These are phyloP conservation scores for Diceros bicornis DNA, from an alignment of 2,797 vertebrate species.

Conservation along the genomic window DNA sequence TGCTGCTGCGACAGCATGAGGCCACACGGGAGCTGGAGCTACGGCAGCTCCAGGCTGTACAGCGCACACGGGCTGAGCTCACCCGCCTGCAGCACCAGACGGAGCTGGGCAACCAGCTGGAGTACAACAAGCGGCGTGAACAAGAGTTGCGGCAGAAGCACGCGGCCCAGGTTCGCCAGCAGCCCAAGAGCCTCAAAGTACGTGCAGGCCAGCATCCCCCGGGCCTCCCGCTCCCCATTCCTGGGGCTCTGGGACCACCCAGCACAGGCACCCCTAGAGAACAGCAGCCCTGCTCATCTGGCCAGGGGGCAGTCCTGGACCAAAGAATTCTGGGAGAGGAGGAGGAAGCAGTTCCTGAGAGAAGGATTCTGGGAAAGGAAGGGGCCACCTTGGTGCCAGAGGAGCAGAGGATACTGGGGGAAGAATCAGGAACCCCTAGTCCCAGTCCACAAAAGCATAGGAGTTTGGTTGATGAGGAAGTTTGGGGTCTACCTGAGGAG, in stretches of 20 bases:
- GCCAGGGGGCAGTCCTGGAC: slow-evolving; percentile 78
- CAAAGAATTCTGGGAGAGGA: slow-evolving; percentile 83
- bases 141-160: slow-evolving; percentile 97
- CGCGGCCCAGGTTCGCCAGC: slow-evolving; percentile 96
- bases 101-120: slow-evolving; percentile 97
- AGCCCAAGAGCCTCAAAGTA: slow-evolving; percentile 98
- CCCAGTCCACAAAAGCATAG: slow-evolving; percentile 64
- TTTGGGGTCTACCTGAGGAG: slow-evolving; percentile 77
- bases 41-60: slow-evolving; percentile 94
- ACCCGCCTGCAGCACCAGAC: slow-evolving; percentile 97
- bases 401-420: slow-evolving; percentile 79
- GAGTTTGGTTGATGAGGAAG: slow-evolving; percentile 70
- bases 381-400: slow-evolving; percentile 79
- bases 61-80: slow-evolving; percentile 95
- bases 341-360: slow-evolving; percentile 85
- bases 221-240: slow-evolving; percentile 73
- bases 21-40: slow-evolving; percentile 96
- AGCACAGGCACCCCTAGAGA: slow-evolving; percentile 80
- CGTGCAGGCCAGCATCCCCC: slow-evolving; percentile 89
- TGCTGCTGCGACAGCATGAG: slow-evolving; percentile 96
- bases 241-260: slow-evolving; percentile 79
- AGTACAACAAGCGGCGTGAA: slow-evolving; percentile 97
- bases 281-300: slow-evolving; percentile 78
- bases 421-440: slow-evolving; percentile 74
- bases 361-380: slow-evolving; percentile 82